phyloP scores from a whole-genome alignment of 1,140 invertebrate genomes.

The Zaprionus davidi region DNA sequence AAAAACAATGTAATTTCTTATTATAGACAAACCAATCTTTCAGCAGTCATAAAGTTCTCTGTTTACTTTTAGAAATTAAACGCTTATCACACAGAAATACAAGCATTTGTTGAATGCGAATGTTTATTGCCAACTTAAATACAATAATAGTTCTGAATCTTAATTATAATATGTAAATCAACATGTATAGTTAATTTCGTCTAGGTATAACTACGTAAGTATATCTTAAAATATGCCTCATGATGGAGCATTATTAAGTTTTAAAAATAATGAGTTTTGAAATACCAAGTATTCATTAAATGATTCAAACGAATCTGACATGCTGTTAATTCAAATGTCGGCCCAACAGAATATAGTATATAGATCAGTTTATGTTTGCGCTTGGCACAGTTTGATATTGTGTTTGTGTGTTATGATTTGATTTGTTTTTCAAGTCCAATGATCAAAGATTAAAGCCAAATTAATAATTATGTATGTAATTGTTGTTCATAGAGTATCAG shows the following conservation, averaged over 20 bases:
- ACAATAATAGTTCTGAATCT: constrained; percentile 32
- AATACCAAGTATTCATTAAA: constrained; percentile 31
- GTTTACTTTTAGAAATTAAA: not conserved
- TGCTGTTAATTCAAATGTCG: constrained; percentile 36
- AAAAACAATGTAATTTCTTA: constrained; percentile 1
- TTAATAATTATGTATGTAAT: constrained; percentile 16
- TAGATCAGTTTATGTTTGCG: constrained; percentile 35
- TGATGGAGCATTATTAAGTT: constrained; percentile 23
- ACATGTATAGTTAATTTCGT: constrained; percentile 23
- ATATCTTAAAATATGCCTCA: constrained; percentile 39
- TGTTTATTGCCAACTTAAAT: constrained; percentile 42
- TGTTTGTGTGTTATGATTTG: constrained; percentile 9
- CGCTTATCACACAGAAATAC: not conserved
- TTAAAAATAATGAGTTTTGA: constrained; percentile 13
- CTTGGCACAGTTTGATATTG: constrained; percentile 58
- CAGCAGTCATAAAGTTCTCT: not conserved
- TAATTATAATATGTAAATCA: constrained; percentile 41
- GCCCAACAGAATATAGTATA: constrained; percentile 14
- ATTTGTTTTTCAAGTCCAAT: constrained; percentile 20
- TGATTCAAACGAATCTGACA: constrained; percentile 27
- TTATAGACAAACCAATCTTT: not conserved
- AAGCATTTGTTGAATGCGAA: constrained; percentile 32
- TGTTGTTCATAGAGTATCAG: not conserved
- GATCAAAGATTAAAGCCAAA: constrained; percentile 5
- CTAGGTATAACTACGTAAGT: constrained; percentile 27